Evolutionary conservation across 2,888 invertebrate species (phyloP).

Genomic region (Celastrina argiolus): DNA sequence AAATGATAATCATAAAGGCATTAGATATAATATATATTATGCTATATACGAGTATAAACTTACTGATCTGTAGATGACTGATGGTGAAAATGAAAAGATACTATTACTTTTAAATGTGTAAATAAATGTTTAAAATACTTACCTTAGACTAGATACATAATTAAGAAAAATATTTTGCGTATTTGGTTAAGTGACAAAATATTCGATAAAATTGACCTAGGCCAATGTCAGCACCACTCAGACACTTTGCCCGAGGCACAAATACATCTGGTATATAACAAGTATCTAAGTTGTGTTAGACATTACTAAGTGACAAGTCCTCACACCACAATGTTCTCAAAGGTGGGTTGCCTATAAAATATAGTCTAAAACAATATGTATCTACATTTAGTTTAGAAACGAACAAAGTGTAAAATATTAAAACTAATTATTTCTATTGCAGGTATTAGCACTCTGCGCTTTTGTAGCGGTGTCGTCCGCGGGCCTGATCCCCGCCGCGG

Average conservation of each 20-base stretch:
- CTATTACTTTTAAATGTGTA: too few relatives aligned
- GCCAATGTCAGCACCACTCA: not conserved
- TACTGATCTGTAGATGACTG: too few relatives aligned
- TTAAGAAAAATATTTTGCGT: too few relatives aligned
- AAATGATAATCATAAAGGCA: too few relatives aligned
- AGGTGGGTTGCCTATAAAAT: slow-evolving; percentile 26
- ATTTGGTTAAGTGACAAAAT: not conserved
- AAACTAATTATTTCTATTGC: not conserved
- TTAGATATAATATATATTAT: too few relatives aligned
- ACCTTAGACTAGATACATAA: too few relatives aligned
- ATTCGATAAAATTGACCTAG: not conserved
- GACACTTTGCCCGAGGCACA: not conserved
- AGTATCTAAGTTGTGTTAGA: not conserved
- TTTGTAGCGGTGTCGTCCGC: slow-evolving; percentile 51
- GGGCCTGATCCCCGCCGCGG: slow-evolving; percentile 47
- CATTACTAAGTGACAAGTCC: not conserved
- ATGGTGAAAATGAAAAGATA: too few relatives aligned
- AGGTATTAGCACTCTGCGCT: slow-evolving; percentile 39
- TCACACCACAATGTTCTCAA: not conserved
- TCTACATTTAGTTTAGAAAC: too few relatives aligned
- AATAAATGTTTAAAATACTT: too few relatives aligned
- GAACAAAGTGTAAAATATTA: not conserved
- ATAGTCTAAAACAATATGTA: not conserved
- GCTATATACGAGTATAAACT: too few relatives aligned
- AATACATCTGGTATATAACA: not conserved